Percentiles rank a stretch among this genome's conserved stretches.
phyloP scores from a whole-genome alignment of 2,113 vertebrate species.

The Amblyopsis rosae region DNA sequence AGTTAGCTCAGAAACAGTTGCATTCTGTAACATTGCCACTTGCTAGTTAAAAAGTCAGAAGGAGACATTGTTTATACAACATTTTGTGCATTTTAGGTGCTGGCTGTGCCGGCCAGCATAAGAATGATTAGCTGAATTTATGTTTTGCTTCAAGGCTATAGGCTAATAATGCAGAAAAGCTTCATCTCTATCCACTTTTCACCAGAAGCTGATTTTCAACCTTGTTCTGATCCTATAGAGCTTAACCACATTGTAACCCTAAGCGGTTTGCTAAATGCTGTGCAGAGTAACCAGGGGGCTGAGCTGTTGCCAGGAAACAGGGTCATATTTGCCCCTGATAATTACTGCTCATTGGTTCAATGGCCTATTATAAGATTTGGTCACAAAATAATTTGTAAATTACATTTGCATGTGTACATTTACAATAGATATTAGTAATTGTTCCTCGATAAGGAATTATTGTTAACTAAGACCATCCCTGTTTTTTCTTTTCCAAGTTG shows the following conservation, averaged over 20 bases:
- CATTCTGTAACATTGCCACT: too few species aligned
- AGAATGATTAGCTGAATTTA: constrained; percentile 34
- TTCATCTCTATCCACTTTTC: constrained; percentile 39
- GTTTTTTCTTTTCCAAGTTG: too few species aligned
- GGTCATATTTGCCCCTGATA: constrained; percentile 50
- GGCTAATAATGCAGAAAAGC: not conserved
- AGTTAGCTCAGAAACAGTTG: too few species aligned
- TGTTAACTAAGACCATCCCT: too few species aligned
- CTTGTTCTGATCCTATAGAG: constrained; percentile 66
- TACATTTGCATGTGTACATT: too few species aligned
- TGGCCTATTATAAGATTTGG: constrained; percentile 33
- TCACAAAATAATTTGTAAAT: constrained; percentile 6
- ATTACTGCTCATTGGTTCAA: constrained; percentile 50
- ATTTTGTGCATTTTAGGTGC: too few species aligned
- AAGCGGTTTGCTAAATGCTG: constrained; percentile 59
- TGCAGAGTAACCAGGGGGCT: constrained; percentile 54
- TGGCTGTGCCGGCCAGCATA: too few species aligned
- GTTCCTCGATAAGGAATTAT: too few species aligned
- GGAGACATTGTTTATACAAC: too few species aligned
- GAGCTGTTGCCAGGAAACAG: constrained; percentile 50
- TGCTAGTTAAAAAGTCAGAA: too few species aligned
- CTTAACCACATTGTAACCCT: constrained; percentile 61
- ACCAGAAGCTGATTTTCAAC: constrained; percentile 67
- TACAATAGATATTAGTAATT: too few species aligned
- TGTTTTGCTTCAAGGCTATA: not conserved